A percentile compares a stretch with the other conserved stretches of the same genome.
Conservation (phyloP, 2,113 vertebrate species). For the Callipepla californica region DNA sequence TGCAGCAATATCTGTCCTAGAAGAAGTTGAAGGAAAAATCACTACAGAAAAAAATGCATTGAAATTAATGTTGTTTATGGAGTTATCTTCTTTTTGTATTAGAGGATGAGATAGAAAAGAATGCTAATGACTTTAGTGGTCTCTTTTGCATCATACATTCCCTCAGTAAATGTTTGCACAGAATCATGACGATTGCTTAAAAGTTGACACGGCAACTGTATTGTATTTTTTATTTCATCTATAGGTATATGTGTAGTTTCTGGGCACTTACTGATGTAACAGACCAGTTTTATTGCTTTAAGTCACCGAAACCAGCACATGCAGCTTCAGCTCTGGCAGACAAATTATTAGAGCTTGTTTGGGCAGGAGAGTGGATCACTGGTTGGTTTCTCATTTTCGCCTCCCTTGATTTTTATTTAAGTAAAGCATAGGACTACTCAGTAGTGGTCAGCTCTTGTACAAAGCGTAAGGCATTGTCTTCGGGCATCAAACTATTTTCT, state of each 20-base stretch:
- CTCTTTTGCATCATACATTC: not conserved
- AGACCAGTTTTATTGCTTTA: not conserved
- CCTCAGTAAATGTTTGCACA: not conserved
- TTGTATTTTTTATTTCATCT: not conserved
- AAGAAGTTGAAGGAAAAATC: not conserved
- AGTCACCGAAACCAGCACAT: not conserved
- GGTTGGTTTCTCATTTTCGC: not conserved
- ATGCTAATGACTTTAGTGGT: not conserved
- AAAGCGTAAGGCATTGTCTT: not conserved
- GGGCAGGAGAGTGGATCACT: accelerated
- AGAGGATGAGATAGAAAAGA: not conserved
- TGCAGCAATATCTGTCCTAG: not conserved
- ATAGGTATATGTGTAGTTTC: not conserved
- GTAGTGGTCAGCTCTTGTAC: not conserved
- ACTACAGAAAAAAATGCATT: not conserved
- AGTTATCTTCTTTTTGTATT: not conserved
- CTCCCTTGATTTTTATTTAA: not conserved
- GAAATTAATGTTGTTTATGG: not conserved
- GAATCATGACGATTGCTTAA: not conserved
- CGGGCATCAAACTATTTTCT: not conserved
- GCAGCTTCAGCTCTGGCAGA: not conserved
- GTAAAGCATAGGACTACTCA: not conserved
- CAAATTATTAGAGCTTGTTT: not conserved
- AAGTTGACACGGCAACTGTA: not conserved
- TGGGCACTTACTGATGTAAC: not conserved